Evolutionary conservation across 2,113 vertebrate genomes (phyloP).

Genomic region (Neolamprologus sp.): DNA sequence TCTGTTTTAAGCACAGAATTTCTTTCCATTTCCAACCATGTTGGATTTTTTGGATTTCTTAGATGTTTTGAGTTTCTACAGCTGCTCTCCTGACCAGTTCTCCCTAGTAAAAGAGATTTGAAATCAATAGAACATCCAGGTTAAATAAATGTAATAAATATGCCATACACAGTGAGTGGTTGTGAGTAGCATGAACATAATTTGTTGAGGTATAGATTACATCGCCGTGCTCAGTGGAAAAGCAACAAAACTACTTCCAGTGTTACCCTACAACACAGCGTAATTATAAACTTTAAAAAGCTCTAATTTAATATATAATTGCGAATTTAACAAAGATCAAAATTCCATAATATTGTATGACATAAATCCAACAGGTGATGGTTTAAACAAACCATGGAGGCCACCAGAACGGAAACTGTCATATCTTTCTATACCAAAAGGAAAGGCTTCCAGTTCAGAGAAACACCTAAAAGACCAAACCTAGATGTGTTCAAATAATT

Average conservation of each 20-base stretch:
- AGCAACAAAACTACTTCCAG: not conserved
- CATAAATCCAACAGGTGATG: not conserved
- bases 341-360: not conserved
- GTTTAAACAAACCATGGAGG: not conserved
- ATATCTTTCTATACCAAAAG: not conserved
- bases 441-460: not conserved
- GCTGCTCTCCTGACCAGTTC: not conserved
- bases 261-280: not conserved
- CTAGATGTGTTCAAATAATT: not conserved
- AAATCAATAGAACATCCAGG: not conserved
- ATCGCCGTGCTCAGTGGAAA: not conserved
- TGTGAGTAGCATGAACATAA: not conserved
- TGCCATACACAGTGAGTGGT: not conserved
- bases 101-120: not conserved
- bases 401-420: not conserved
- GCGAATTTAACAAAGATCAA: not conserved
- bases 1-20: not conserved
- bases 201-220: not conserved
- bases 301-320: not conserved
- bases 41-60: not conserved
- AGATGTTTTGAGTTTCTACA: not conserved
- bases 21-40: not conserved
- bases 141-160: not conserved
- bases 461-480: not conserved
- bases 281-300: not conserved